These are phyloP conservation scores for Fissipunctia ypsillon DNA, from an alignment of 2,888 invertebrate genomes.

Conservation along the genomic window DNA sequence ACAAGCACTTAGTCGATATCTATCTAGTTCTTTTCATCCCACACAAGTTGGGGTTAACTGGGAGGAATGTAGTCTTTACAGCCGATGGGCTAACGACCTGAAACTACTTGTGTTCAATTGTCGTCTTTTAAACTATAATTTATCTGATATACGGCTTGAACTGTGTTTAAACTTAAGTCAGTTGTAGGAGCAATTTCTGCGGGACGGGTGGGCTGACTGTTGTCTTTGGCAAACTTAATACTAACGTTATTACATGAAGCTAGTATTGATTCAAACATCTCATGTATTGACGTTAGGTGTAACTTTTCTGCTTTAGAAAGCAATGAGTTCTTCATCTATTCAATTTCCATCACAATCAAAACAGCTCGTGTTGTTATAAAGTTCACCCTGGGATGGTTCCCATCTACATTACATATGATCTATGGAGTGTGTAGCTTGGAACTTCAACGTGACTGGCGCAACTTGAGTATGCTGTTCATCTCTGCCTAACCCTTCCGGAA, in stretches of 20 bases:
- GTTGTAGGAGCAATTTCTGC: neutral
- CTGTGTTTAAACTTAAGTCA: slow-evolving; percentile 22
- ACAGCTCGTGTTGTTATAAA: neutral
- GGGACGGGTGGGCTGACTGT: slow-evolving; percentile 24
- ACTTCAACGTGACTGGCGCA: neutral
- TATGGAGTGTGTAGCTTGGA: neutral
- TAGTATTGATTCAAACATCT: neutral
- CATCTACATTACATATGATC: neutral
- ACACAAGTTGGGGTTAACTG: slow-evolving; percentile 60
- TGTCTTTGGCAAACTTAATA: slow-evolving; percentile 10
- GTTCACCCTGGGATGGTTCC: neutral
- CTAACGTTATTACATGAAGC: neutral
- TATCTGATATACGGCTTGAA: slow-evolving; percentile 34
- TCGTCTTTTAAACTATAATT: slow-evolving; percentile 48
- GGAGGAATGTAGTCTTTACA: slow-evolving; percentile 56
- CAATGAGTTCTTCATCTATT: neutral
- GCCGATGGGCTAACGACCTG: slow-evolving; percentile 61
- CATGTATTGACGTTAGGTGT: too few species aligned
- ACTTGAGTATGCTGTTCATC: neutral
- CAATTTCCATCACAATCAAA: neutral
- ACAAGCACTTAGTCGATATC: slow-evolving; percentile 18
- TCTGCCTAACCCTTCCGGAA: neutral
- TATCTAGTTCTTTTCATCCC: slow-evolving; percentile 54
- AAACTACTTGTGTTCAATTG: slow-evolving; percentile 59
- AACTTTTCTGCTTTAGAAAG: neutral